Conservation (phyloP, 1,140 invertebrate genomes). For the Eupristina koningsbergeri region DNA sequence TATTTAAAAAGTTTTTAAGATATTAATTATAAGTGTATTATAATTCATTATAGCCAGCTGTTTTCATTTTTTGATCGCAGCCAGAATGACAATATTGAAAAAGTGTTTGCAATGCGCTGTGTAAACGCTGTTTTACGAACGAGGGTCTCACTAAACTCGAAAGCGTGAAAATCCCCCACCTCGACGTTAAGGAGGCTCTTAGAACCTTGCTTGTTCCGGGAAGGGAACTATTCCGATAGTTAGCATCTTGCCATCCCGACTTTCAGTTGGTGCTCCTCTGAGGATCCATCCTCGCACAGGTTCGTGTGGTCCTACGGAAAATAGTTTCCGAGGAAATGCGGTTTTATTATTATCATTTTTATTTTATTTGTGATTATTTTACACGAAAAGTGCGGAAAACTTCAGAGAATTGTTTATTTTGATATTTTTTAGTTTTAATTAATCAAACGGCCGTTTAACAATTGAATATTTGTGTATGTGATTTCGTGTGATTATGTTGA, state of each 20-base stretch:
- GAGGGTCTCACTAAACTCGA: not conserved
- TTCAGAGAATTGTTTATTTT: too few relatives aligned
- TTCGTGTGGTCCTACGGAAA: not conserved
- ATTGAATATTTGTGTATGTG: not conserved
- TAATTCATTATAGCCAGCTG: too few relatives aligned
- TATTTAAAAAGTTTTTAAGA: too few relatives aligned
- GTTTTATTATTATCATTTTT: not conserved
- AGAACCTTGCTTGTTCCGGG: constrained; percentile 61
- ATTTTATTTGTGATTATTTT: not conserved
- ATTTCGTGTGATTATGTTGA: not conserved
- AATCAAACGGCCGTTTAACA: not conserved
- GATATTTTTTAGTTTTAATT: not conserved
- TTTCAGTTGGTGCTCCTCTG: constrained; percentile 16
- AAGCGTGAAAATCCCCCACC: constrained; percentile 41
- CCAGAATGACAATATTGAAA: too few relatives aligned
- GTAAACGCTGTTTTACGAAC: too few relatives aligned
- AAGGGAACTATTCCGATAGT: constrained; percentile 46
- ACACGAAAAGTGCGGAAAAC: not conserved
- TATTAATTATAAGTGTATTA: too few relatives aligned
- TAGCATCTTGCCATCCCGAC: constrained; percentile 50
- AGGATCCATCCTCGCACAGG: not conserved
- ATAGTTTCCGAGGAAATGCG: not conserved
- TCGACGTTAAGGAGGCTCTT: constrained; percentile 61
- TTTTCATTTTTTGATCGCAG: too few relatives aligned
- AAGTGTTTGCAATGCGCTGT: too few relatives aligned